Evolutionary conservation across 2,113 vertebrate genomes (phyloP), one percentile per base, ranked within the genome.

Genomic region (Proterorhinus semilunaris): DNA sequence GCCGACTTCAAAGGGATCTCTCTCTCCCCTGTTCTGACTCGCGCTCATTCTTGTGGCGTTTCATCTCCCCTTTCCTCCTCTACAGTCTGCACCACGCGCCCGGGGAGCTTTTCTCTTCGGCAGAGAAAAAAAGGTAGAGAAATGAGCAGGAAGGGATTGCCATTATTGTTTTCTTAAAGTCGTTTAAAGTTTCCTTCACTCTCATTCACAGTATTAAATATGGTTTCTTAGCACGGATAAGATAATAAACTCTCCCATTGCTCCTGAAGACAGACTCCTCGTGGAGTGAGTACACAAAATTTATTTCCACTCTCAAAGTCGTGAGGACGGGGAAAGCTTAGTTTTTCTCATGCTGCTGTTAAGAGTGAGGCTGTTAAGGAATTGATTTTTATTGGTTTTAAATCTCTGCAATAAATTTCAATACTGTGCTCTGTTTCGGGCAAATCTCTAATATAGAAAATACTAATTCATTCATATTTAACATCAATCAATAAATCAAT

Each of bases 1-100:
- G 88, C 50, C 78, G 94, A 96, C 95, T 96, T 98, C 95, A 98
- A 98, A 99, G 93, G 73, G 64, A 72, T 81, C 71, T 52, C 69
- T 74, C 72, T 58, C 63, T 75, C 50, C 55, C 76, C 75, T 45
- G 62, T 21, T 74, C 65, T 63, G 49, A 51, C 67, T 47, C 70
- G 67, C 55, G 74, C 79, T 84, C 78, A 80, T 84, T 88, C 82
- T 83, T 81, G 73, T 7, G 74, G 71, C 83, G 86, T 87, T 88
- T 88, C 81, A 88, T 90, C 86, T 86, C 76, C 9, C 65, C 71
- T 82, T 83, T n/a, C 62, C 42, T 62, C 61, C 12, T 76, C 84
- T 81, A 50, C 69, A 62, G 69, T 73, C 65, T 69, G 58, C 77
- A 73, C 70, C 66, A 68, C 49, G 53, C 6, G 8, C 67, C 64